Evolutionary conservation across 2,797 vertebrate genomes (phyloP), one percentile per base, ranked within the genome.

Genomic region (Gymnothorax javanicus): DNA sequence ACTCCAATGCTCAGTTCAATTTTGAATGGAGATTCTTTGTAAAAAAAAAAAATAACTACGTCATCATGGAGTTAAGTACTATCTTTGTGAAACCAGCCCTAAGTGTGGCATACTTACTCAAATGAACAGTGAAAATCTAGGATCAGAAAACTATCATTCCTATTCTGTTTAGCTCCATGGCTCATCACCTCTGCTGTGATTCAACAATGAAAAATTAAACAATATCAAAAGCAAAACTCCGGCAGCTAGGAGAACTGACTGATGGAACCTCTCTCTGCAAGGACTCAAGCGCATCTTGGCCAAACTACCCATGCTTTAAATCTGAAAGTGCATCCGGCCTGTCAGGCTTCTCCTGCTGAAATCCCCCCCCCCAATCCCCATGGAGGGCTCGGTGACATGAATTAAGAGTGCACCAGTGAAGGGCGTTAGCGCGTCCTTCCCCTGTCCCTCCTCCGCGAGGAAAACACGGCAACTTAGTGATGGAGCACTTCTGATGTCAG

Each of bases 391-490:
- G 85, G 87, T 86, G 89, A 91, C 88, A 88, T 87, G 88, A 89
- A 89, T 90, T 88, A 91, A 91, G 89, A 86, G 87, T 82, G 69
- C 89, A 88, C 90, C 90, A 87, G 84, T 86, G 82, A 86, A 89
- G 90, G 90, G 89, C 90, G 91, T 88, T 89, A 85, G 89, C 89
- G 87, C 87, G 88, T 90, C 88, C 91, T 91, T 90, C 88, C 91
- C 85, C 86, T 88, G 85, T 89, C 89, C 87, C 89, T 88, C 84
- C 82, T 79, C 56, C 85, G 87, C 87, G 75, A 91, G 91, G 92
- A 91, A 90, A 91, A 91, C 89, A 90, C 86, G 89, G 89, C 87
- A 85, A 90, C 86, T 87, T 73, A 60, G 89, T 92, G 92, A 93
- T 92, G 91, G 91, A 91, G 90, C 90, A 88, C 91, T 89, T 89